A percentile compares a stretch with the other conserved stretches of the same genome.
These are phyloP conservation scores for Pomatorhinus ruficollis DNA, from an alignment of 2,113 vertebrate species.

Conservation along the genomic window DNA sequence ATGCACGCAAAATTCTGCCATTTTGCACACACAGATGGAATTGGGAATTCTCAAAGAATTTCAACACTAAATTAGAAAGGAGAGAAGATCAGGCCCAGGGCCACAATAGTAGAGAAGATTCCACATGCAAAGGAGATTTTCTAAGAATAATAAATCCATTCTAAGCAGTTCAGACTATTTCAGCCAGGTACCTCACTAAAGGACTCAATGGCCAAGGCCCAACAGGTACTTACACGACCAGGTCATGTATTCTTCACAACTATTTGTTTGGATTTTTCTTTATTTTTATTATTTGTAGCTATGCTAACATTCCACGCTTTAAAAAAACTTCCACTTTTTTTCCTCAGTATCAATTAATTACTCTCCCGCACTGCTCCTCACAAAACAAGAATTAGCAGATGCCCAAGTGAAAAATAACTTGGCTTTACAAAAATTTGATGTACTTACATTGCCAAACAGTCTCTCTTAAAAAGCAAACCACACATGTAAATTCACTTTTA, in stretches of 20 bases:
- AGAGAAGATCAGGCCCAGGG: not conserved
- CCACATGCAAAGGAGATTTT: not conserved
- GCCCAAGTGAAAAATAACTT: not conserved
- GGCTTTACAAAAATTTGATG: not conserved
- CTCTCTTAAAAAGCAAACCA: not conserved
- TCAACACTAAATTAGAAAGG: not conserved
- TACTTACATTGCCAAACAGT: not conserved
- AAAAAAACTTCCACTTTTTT: not conserved
- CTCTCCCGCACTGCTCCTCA: not conserved
- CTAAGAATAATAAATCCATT: not conserved
- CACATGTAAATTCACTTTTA: not conserved
- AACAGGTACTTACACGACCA: not conserved
- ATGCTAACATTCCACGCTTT: not conserved
- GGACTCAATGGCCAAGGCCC: not conserved
- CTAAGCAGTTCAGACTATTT: not conserved
- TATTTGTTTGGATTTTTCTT: not conserved
- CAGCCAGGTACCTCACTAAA: not conserved
- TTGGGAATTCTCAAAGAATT: not conserved
- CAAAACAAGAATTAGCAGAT: not conserved
- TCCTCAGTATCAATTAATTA: not conserved
- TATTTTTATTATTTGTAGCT: not conserved
- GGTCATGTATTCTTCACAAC: accelerated
- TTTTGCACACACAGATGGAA: not conserved
- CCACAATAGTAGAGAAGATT: not conserved
- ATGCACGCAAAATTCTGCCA: constrained; percentile 1